Evolutionary conservation across 2,113 vertebrate genomes (phyloP).

Genomic region (Aix galericulata): DNA sequence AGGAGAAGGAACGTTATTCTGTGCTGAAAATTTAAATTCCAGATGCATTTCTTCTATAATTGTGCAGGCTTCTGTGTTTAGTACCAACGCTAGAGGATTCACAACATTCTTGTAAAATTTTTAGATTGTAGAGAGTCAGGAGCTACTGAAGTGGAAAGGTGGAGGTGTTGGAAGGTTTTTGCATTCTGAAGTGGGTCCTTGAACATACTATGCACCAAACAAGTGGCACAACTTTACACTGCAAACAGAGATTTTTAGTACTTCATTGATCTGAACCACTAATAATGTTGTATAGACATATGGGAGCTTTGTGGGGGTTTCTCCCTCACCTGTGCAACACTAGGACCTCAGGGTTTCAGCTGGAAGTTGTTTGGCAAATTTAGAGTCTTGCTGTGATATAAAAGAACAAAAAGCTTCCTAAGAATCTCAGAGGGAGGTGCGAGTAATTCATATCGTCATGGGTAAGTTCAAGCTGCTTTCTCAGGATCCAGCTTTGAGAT

Average conservation of each 20-base stretch:
- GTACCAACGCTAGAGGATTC: background rate
- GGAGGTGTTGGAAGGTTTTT: background rate
- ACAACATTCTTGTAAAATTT: background rate
- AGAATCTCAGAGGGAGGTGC: background rate
- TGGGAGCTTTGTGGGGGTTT: background rate
- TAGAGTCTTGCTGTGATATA: background rate
- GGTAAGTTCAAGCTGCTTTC: background rate
- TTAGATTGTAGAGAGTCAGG: background rate
- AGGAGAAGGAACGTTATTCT: constrained; percentile 17
- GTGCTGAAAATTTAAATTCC: constrained; percentile 56
- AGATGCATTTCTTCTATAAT: constrained; percentile 18
- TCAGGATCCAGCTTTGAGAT: constrained; percentile 48
- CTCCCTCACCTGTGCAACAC: background rate
- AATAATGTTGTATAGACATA: background rate
- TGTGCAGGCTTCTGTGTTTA: background rate
- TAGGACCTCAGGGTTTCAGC: background rate
- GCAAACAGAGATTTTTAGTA: background rate
- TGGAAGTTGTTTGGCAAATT: background rate
- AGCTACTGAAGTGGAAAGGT: constrained; percentile 2
- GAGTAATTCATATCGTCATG: background rate
- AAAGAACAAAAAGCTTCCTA: background rate
- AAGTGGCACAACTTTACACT: background rate
- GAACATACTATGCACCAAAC: background rate
- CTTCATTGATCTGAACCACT: background rate
- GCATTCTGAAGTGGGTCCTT: background rate